Conservation (phyloP, 2,797 vertebrate species). For the Phaenicophaeus curvirostris region DNA sequence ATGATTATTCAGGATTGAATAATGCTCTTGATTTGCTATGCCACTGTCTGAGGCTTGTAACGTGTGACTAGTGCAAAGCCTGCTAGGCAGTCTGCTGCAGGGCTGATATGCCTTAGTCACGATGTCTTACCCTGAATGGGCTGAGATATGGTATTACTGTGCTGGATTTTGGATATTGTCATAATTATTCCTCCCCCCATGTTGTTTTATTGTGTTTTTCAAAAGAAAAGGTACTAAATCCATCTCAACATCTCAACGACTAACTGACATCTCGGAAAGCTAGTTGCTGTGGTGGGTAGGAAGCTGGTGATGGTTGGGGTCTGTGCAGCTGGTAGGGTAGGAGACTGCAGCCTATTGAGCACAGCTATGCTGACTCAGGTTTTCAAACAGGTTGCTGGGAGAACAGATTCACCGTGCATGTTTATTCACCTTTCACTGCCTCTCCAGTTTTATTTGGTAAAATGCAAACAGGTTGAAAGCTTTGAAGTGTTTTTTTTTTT, state of each 20-base stretch:
- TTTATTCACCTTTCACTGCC: background rate
- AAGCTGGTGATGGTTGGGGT: background rate
- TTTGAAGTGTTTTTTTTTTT: too few species aligned
- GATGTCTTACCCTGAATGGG: background rate
- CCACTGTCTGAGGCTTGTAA: background rate
- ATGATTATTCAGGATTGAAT: background rate
- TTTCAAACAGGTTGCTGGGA: background rate
- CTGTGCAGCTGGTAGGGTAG: background rate
- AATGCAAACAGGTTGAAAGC: background rate
- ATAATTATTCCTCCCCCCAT: accelerated
- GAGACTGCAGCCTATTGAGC: background rate
- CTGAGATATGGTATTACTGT: background rate
- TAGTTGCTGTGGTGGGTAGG: background rate
- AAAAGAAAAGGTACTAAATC: background rate
- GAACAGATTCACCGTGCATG: background rate
- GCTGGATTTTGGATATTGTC: background rate
- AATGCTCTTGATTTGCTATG: background rate
- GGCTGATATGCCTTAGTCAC: background rate
- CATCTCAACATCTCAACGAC: background rate
- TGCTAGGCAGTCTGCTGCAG: background rate
- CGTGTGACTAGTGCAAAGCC: background rate
- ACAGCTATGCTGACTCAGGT: background rate
- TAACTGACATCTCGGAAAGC: background rate
- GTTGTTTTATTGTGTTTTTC: background rate
- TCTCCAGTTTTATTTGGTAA: background rate